These are phyloP conservation scores for Caiman crocodilus DNA, from an alignment of 2,797 vertebrate genomes.

Conservation along the genomic window DNA sequence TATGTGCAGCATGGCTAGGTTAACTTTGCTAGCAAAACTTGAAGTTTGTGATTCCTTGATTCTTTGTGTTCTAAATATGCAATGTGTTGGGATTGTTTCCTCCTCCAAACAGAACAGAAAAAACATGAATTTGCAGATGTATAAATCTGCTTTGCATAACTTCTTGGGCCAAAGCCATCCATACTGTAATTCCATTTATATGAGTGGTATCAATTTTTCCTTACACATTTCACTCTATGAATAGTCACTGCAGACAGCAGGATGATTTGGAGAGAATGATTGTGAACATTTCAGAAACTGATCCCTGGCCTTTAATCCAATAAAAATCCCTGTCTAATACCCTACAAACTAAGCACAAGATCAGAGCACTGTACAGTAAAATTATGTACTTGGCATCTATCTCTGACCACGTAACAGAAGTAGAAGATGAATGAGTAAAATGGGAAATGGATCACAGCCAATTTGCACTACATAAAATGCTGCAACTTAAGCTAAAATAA, in stretches of 20 bases:
- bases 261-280: slow-evolving; percentile 47
- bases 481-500: slow-evolving; percentile 60
- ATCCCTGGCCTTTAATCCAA: slow-evolving; percentile 50
- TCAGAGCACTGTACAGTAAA: not conserved
- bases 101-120: slow-evolving; percentile 45
- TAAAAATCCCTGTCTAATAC: slow-evolving; percentile 26
- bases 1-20: not conserved
- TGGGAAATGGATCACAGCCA: slow-evolving; percentile 62
- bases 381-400: slow-evolving; percentile 33
- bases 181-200: not conserved
- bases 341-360: slow-evolving; percentile 21
- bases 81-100: not conserved
- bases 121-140: slow-evolving; percentile 41
- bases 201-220: not conserved
- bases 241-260: slow-evolving; percentile 14
- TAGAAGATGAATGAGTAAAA: slow-evolving; percentile 57
- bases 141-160: slow-evolving; percentile 50
- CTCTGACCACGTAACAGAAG: slow-evolving; percentile 41
- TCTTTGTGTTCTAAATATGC: not conserved
- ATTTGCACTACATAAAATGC: slow-evolving; percentile 63
- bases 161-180: slow-evolving; percentile 56
- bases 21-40: not conserved
- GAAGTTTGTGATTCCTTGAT: not conserved
- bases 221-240: slow-evolving; percentile 21
- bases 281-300: slow-evolving; percentile 36